Base-by-base conservation (phyloP, 1,140 invertebrate genomes). In the Drosophila sturtevanti region DNA sequence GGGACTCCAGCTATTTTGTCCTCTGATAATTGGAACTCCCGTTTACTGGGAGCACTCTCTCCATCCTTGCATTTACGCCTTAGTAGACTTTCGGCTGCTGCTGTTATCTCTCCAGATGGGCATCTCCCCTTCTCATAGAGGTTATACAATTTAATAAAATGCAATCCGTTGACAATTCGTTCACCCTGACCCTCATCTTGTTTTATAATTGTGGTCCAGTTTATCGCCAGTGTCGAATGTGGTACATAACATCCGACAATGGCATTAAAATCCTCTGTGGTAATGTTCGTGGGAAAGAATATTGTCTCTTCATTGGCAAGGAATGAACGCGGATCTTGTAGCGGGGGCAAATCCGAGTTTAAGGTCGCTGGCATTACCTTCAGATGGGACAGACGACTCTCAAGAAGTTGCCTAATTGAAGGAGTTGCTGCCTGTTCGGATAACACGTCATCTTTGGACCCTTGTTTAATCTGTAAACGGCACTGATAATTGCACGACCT, bases 201-300 rank as follows among this genome's bases (percentile, higher is more conserved):
- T 38, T 72, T 51, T 11, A 92, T 72, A 5, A 79, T 38, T 5
- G 91, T 89, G 38, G 72, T 84, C 91, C 91, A 92, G 54, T 67
- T 84, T 5, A 92, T 35, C 1, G 75, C 74, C 0, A 91, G 14
- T 1, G 90, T 92, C 7, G 79, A 84, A 60, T 92, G 91, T n/a
- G 82, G 76, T 27, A 89, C 75, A 59, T 76, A 77, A 9, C 41
- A 74, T 0, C 78, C 69, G 14, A 91, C 44, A 60, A 79, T 81
- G 35, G 75, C 81, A 63, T 92, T 92, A 21, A 92, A 92, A 38
- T 92, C 91, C 54, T 92, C 91, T 4, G 79, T 79, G 18, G 74
- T 87, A 16, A 91, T 92, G 35, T 80, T 90, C 6, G 70, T 77
- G 48, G 90, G 89, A n/a, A 81, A 86, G 63, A 72, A 92, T 24